A percentile compares a stretch with the other conserved stretches of the same genome.
Conservation (phyloP, 2,888 invertebrate species). For the Incurvaria masculella region DNA sequence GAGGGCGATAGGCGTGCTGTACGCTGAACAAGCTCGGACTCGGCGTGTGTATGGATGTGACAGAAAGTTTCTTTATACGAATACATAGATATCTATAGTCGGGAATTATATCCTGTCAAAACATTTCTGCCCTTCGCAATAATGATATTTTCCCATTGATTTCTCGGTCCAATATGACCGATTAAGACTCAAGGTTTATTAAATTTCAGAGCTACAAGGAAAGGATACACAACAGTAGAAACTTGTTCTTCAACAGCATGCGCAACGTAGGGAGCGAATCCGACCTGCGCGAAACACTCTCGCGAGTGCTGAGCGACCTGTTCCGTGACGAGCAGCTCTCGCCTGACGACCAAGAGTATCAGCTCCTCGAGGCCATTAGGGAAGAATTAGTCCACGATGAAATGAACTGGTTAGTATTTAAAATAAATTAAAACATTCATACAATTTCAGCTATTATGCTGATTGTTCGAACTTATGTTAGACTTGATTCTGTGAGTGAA, state of each 20-base stretch:
- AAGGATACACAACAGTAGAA: conserved; percentile 38
- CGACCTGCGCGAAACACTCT: conserved; percentile 30
- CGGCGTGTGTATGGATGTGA: no score
- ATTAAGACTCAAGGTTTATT: no score
- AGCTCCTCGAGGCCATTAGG: conserved; percentile 34
- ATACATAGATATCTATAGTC: no score
- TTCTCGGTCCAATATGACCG: no score
- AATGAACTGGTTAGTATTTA: conserved; percentile 31
- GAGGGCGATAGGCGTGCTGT: no score
- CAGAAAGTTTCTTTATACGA: no score
- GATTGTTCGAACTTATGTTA: background rate
- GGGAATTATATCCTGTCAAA: no score
- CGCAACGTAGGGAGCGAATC: conserved; percentile 27
- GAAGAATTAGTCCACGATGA: conserved; percentile 44
- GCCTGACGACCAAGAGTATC: conserved; percentile 32
- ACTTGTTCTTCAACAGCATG: conserved; percentile 35
- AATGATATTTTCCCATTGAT: no score
- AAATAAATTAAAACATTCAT: background rate
- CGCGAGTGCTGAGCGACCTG: conserved; percentile 36
- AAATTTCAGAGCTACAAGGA: conserved; percentile 36
- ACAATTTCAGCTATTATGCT: background rate
- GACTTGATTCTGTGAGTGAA: no score
- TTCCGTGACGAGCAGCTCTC: conserved; percentile 25
- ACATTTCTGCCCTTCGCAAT: no score
- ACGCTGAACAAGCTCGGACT: no score